A percentile compares a stretch with the other conserved stretches of the same genome.
These are phyloP conservation scores for Patella caerulea DNA, from an alignment of 2,888 invertebrate genomes.

Conservation along the genomic window DNA sequence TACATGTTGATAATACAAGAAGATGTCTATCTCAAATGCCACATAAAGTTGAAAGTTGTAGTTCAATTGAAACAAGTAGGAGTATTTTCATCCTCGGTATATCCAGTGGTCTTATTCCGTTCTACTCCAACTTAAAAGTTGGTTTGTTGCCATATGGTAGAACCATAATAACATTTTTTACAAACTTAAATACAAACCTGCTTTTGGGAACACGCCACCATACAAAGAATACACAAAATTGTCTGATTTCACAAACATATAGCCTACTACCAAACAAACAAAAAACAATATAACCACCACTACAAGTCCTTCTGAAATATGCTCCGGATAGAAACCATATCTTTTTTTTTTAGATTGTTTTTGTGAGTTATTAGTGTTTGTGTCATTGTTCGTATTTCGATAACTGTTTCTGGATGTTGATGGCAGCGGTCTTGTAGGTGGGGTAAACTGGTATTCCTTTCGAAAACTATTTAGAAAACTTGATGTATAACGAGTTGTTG, in stretches of 20 bases:
- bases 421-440: constrained; percentile 16
- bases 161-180: too few species aligned
- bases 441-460: constrained; percentile 4
- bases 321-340: constrained; percentile 34
- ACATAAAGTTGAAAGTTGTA: too few species aligned
- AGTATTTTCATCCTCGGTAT: too few species aligned
- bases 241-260: constrained; percentile 46
- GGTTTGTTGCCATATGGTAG: too few species aligned
- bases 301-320: constrained; percentile 51
- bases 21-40: too few species aligned
- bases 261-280: constrained; percentile 49
- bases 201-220: constrained; percentile 11
- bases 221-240: constrained; percentile 35
- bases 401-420: constrained; percentile 13
- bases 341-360: constrained; percentile 15
- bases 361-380: constrained; percentile 21
- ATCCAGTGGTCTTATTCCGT: too few species aligned
- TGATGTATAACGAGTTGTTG: neutral
- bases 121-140: too few species aligned
- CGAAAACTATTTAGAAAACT: neutral
- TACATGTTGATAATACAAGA: too few species aligned
- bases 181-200: constrained; percentile 13
- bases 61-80: too few species aligned
- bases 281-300: constrained; percentile 53
- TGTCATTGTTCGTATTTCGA: neutral